Conservation (phyloP, 2,113 vertebrate genomes). For the Mustelus asterias region DNA sequence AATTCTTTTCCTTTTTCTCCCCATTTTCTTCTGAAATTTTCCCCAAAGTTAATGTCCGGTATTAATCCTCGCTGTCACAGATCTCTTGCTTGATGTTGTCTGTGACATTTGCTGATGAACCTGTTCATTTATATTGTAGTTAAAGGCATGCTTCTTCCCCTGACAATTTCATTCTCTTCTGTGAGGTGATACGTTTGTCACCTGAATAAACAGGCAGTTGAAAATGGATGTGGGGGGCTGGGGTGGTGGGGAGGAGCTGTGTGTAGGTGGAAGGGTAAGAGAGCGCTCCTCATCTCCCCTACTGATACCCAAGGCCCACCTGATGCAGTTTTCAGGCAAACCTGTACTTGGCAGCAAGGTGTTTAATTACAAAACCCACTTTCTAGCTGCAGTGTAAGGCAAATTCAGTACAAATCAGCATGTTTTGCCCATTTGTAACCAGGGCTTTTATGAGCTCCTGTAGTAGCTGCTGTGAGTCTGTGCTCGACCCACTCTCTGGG, state of each 20-base stretch:
- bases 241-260: no score
- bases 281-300: background rate
- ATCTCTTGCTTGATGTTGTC: background rate
- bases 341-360: background rate
- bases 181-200: background rate
- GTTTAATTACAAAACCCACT: background rate
- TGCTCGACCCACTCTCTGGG: background rate
- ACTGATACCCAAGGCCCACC: background rate
- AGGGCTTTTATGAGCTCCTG: background rate
- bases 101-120: background rate
- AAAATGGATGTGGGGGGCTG: background rate
- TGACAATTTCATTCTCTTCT: background rate
- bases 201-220: background rate
- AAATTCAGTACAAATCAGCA: background rate
- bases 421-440: background rate
- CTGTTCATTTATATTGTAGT: background rate
- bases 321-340: background rate
- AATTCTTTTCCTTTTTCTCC: background rate
- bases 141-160: background rate
- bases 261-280: background rate
- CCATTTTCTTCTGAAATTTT: background rate
- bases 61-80: background rate
- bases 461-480: background rate
- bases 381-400: background rate
- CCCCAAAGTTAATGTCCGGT: background rate